Evolutionary conservation across 2,113 vertebrate species (phyloP), one percentile per base, ranked within the genome.

Genomic region (Phylloscopus trochiloides): DNA sequence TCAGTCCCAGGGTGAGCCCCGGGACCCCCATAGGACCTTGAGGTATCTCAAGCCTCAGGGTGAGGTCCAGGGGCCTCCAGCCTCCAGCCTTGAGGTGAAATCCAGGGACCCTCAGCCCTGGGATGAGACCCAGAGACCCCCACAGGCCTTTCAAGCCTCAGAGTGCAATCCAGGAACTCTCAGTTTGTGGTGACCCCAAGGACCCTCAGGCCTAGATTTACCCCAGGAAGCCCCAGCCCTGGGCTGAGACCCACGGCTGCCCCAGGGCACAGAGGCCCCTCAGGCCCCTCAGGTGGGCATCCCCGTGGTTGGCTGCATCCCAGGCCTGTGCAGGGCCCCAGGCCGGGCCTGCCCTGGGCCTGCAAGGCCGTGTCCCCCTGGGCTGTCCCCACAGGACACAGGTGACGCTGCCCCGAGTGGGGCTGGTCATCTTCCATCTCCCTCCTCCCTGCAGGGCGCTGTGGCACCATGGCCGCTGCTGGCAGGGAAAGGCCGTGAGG

Each of bases 261-360:
- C 29, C 7, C 21, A 3, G 14, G 45, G 14, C 50, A 25, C 50
- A 1, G 2, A 15, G 50, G 47, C 25, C 43, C 40, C 78, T 2
- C 12, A 47, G 63, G 47, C 42, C 36, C 12, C 4, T 1, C 21
- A 45, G 9, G 21, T 4, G 21, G 31, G 50, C 42, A 34, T 36
- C 57, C 50, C 0, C 0, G 24, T 0, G 2, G 3, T 6, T 5
- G 2, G 45, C 73, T 28, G n/a, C 18, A 6, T 18, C 43, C 54
- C 2, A 1, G 67, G 32, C 48, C 63, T 9, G 6, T 3, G 20
- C 14, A 29, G 29, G 45, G n/a, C 29, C 51, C 36, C 32, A 22
- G 88, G 16, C 29, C 7, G 7, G 51, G 29, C 67, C 3, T 1
- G 45, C 42, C 50, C 19, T 1, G 1, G 83, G 74, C 75, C 91